Base-by-base conservation (phyloP, 2,797 vertebrate species). In the Melanotaenia parkinsoni region DNA sequence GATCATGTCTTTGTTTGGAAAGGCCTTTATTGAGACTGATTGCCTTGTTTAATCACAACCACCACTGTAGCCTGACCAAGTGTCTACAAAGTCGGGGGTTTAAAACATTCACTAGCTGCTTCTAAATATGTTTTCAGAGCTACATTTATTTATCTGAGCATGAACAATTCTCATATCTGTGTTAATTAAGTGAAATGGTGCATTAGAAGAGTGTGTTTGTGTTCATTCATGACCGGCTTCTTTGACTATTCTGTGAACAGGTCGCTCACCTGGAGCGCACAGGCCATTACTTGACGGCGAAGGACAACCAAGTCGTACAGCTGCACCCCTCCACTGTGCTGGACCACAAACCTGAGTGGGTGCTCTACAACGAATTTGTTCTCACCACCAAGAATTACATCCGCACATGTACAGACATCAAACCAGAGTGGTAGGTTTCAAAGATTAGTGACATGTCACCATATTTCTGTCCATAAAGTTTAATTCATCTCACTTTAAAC, bases 341-440 rank as follows among this genome's bases (percentile, higher is more conserved):
- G 83, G 97, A 98, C 91, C 98, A 99, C 92, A 99, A 99, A 89
- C 98, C 98, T 0, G 97, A 99, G 87, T 99, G 98, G 98, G 98
- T 99, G 84, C 96, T 99, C 62, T 99, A 99, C 91, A 99, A 99
- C 58, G 98, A 99, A 91, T 99, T 99, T 83, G 98, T 99, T 69
- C 96, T 99, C 86, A 99, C 98, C 81, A 99, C 98, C 40, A 99
- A 99, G 93, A 99, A 99, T 85, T 99, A 99, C 89, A 99, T 99
- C 91, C 96, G 97, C 87, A 99, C 97, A 0, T 99, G 97, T 94
- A 97, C 97, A 66, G 97, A 99, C 87, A 96, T 99, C 90, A 99
- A 99, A 84, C 97, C 98, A 0, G 98, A 99, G 90, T 99, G 98
- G 98, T 99, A 86, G 92, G 96, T 80, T 66, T 7, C 10, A 18